These are phyloP conservation scores for Pseudopipra pipra DNA, from an alignment of 2,113 vertebrate species.

Conservation along the genomic window DNA sequence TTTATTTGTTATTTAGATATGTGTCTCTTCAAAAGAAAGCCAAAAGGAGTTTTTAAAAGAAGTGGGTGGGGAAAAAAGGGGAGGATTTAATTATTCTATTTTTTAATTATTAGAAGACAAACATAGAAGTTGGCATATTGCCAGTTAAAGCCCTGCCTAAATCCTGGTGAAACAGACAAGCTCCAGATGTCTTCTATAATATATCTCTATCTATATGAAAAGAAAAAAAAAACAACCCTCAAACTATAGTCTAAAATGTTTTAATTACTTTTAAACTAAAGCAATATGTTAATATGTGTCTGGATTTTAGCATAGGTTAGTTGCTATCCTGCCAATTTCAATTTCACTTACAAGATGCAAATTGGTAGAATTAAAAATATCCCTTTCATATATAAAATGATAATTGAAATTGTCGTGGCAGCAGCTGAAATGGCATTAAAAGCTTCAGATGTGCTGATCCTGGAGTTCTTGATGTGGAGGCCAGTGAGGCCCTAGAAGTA, in stretches of 20 bases:
- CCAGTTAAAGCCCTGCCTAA: not conserved
- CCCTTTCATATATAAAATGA: constrained; percentile 39
- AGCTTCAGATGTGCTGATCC: constrained; percentile 39
- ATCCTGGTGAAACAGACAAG: not conserved
- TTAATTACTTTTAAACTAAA: constrained; percentile 42
- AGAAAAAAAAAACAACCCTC: not conserved
- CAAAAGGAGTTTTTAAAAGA: not conserved
- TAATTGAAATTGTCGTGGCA: constrained; percentile 51
- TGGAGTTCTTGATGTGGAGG: constrained; percentile 9
- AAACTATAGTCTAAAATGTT: not conserved
- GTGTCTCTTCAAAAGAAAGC: not conserved
- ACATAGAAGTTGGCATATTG: not conserved
- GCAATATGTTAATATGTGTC: constrained; percentile 9
- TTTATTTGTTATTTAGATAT: not conserved
- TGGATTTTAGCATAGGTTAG: constrained; percentile 37
- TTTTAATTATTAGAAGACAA: constrained; percentile 6
- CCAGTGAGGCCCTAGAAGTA: not conserved
- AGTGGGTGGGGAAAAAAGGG: accelerated
- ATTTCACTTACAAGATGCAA: constrained; percentile 39
- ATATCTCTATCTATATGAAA: not conserved
- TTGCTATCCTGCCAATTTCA: constrained; percentile 48
- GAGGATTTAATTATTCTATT: not conserved
- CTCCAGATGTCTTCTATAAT: not conserved
- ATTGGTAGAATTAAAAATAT: constrained; percentile 57
- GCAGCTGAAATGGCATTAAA: constrained; percentile 46